Base-by-base conservation (phyloP, 2,113 vertebrate species). In the Lagopus leucura region DNA sequence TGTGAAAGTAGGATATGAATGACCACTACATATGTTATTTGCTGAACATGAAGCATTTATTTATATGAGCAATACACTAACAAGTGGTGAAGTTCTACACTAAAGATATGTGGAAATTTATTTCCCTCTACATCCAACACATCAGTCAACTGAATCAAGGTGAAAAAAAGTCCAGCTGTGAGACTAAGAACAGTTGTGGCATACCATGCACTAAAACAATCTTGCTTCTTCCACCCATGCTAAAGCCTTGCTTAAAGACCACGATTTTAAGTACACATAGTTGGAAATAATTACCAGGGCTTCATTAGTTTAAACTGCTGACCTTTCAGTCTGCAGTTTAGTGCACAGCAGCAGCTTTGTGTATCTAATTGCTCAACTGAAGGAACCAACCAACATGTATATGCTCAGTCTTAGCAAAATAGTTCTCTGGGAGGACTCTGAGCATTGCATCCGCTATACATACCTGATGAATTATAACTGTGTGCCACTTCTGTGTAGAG, bases 31-130 rank as follows among this genome's bases (percentile, higher is more conserved):
- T 18, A 18, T 27, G 2, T 18, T 32, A 24, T 25, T 45, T 93
- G 95, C 92, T 88, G 93, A 90, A 95, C 90, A 77, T 55, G 70
- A 96, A 95, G 86, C 95, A 48, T 96, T 96, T 96, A 96, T 96
- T 96, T 77, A 83, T 55, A 61, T 88, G 73, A 95, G 83, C 83
- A 90, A 71, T 81, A 91, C 92, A 83, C 52, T 47, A 90, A 86
- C 70, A 90, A 67, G 50, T 84, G 36, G 67, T 64, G 70, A 91
- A 77, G 58, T 86, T 61, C 86, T 10, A 96, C 71, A 73, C 20
- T 70, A 57, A 76, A 42, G 81, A 74, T 38, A 69, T 28, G 40
- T 84, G 58, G 76, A 88, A 96, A 93, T 54, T 13, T 60, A 32
- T 63, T 69, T 14, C 42, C 63, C 20, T 8, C 36, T 22, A 19